These are phyloP conservation scores for Leucoraja erinaceus DNA, from an alignment of 2,113 vertebrate genomes.

Conservation along the genomic window DNA sequence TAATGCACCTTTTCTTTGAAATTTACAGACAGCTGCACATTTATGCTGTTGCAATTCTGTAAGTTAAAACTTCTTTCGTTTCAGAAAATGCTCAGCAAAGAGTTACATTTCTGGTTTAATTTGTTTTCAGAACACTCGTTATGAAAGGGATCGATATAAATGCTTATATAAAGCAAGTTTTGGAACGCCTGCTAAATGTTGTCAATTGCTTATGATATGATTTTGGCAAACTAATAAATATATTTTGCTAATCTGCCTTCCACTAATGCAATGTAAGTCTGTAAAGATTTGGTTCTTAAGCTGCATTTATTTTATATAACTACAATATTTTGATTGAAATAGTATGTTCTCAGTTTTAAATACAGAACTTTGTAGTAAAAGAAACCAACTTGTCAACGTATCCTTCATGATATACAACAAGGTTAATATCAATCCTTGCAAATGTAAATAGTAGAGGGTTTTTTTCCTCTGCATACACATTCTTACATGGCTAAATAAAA, in stretches of 20 bases:
- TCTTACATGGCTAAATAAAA: not conserved
- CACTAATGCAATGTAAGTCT: not conserved
- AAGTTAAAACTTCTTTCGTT: not conserved
- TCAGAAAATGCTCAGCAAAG: not conserved
- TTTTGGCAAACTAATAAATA: not conserved
- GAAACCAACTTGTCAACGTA: not conserved
- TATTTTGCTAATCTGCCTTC: not conserved
- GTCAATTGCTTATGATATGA: not conserved
- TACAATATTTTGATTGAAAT: conserved; percentile 8
- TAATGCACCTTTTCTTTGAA: not conserved
- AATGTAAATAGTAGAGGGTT: not conserved
- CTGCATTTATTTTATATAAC: not conserved
- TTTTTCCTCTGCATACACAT: not conserved
- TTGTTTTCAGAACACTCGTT: not conserved
- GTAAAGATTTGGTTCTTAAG: not conserved
- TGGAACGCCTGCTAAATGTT: not conserved
- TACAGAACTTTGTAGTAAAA: not conserved
- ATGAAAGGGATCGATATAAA: not conserved
- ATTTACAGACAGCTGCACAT: not conserved
- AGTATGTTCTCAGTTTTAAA: not conserved
- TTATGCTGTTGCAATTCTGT: not conserved
- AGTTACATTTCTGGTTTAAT: not conserved
- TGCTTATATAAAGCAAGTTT: not conserved
- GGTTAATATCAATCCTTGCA: not conserved
- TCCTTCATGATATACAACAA: not conserved